Evolutionary conservation across 2,113 vertebrate genomes (phyloP), one percentile per base, ranked within the genome.

Genomic region (Entomyzon cyanotis): DNA sequence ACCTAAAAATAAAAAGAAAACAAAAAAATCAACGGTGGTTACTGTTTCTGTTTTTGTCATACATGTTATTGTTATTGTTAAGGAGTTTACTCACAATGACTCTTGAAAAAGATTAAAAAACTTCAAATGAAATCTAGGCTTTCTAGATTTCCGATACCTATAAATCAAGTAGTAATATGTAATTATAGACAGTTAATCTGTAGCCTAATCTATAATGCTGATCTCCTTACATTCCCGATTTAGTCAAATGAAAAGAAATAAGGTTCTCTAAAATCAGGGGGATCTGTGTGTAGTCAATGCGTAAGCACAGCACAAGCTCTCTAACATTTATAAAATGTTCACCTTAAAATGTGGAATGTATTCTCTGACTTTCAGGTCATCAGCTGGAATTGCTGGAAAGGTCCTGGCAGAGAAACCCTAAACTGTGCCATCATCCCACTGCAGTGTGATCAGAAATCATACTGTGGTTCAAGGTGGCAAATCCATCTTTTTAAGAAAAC

Each of bases 1-100:
- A 98, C 98, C 99, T 99, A 84, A 53, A 95, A 90, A 24, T n/a
- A 93, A 95, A 93, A 69, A 21, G n/a, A 93, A 94, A 81, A 82
- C 13, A 33, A 93, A 73, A 75, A 87, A 30, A 80, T 55, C 52
- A 90, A 25, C 15, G 11, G 9, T 28, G 4, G 12, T 96, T 63
- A 84, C 11, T 31, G 5, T n/a, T 83, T 62, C 37, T 82, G 11
- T 12, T 82, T 53, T 42, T 28, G 11, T 42, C 53, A 87, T 8
- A 64, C 9, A 71, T 39, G 39, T 39, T 39, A 12, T 39, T 31
- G 4, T 46, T 80, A 62, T 12, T 53, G 5, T 59, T 70, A 71
- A 49, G 15, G 15, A 28, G 33, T 69, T 79, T 87, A 76, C 20
- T 90, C 65, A 64, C 11, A 71, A 60, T 23, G 16, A 55, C 33